Conservation (phyloP, 1,140 invertebrate genomes). For the Drosophila nasuta region DNA sequence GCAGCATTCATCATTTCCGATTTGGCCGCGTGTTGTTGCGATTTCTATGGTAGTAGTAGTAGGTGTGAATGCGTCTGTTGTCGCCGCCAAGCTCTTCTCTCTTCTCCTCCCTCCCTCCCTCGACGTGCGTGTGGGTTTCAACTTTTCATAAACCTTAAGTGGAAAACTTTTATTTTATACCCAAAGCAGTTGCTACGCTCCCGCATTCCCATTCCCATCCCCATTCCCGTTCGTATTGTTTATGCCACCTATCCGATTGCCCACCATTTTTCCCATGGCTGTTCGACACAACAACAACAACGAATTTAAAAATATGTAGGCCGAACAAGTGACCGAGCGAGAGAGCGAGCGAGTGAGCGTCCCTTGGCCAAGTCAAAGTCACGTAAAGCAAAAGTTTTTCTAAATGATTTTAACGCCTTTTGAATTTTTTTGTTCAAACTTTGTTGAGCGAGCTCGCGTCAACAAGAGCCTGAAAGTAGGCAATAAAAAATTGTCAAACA, state of each 20-base stretch:
- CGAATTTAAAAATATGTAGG: constrained; percentile 71
- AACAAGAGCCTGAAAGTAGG: constrained; percentile 66
- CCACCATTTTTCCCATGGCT: constrained; percentile 27
- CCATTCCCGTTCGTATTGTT: constrained; percentile 50
- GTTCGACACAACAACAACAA: constrained; percentile 7
- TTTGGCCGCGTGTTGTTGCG: constrained; percentile 10
- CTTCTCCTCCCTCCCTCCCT: background rate
- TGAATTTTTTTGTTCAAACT: constrained; percentile 73
- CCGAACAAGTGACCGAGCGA: constrained; percentile 3
- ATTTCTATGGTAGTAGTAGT: constrained; percentile 23
- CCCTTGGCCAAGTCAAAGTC: constrained; percentile 51
- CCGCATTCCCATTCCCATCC: constrained; percentile 20
- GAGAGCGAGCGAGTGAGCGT: constrained; percentile 26
- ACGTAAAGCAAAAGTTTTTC: constrained; percentile 76
- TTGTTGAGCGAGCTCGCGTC: constrained; percentile 42
- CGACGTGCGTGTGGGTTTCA: constrained; percentile 45
- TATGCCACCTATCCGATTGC: constrained; percentile 73
- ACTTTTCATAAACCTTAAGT: constrained; percentile 83
- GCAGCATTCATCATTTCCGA: constrained; percentile 70
- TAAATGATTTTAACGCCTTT: constrained; percentile 80
- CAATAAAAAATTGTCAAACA: constrained; percentile 81
- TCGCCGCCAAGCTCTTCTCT: background rate
- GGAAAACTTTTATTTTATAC: constrained; percentile 82
- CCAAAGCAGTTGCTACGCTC: constrained; percentile 40
- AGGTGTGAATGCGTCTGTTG: constrained; percentile 59